Base-by-base conservation (phyloP, 2,888 invertebrate species). In the Cephus sareptanus region DNA sequence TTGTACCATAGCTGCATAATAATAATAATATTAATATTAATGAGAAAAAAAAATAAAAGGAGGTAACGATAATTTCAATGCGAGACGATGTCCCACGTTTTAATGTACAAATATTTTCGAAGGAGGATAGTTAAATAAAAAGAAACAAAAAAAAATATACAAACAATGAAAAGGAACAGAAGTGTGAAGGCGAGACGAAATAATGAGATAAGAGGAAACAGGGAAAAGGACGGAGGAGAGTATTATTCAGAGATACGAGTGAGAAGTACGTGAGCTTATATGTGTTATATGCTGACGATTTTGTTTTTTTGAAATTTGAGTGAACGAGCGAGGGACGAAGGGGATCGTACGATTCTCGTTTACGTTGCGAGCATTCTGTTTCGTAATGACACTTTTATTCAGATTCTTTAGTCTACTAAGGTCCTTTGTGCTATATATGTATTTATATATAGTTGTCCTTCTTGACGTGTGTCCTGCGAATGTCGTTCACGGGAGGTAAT, bases 91-190 rank as follows among this genome's bases (percentile, higher is more conserved):
- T 87, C 89, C 89, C 88, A 88, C 87, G 87, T 87, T 90, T 89
- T 86, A 89, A 89, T 90, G 90, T 90, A 89, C 89, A 90, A 89
- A 89, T 90, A 90, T 90, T 90, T 89, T 89, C 89, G 86, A 89
- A 85, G 83, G 87, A 87, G 56, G 85, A 85, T 89, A 87, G 88
- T 89, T 89, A 85, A 90, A 89, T 88, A 86, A 88, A 89, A 85
- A 86, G 83, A 87, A 40, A 40, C 0, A 56, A 56, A 23, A 56
- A 56, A 56, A 56, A 6, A 56, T 23, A 56, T 15, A 56, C 56
- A 15, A 40, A 40, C 40, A 23, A 23, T 56, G 56, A 56, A 23
- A 56, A 56, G 1, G 56, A 56, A 56, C 2, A 9, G 23, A 56
- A 9, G 56, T 56, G 56, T 2, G 56, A 56, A 23, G 56, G 15